Base-by-base conservation (phyloP, 2,888 invertebrate species). In the Yponomeuta cagnagella region DNA sequence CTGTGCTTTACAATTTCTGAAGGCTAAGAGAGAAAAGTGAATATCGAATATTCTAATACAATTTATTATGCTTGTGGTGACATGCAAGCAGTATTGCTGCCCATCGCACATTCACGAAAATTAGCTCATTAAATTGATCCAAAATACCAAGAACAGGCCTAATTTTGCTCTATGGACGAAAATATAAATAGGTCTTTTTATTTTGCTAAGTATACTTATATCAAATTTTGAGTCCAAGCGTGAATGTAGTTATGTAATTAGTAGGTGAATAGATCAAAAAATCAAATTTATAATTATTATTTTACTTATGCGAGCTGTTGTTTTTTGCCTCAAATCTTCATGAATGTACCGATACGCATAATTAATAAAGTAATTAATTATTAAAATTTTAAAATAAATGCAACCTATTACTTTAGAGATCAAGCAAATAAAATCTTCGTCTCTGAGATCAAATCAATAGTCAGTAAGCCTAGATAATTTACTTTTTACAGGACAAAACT, bases 381-480 rank as follows among this genome's bases (percentile, higher is more conserved):
- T 31, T 65, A 23, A 9, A 65, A 31, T 15, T 33, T 10, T 2
- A 68, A 85, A 86, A 86, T 88, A 90, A 90, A 90, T 89, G 88
- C 88, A 86, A 84, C 77, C 79, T 72, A 77, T 78, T 86, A 86
- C 88, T 89, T 86, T 80, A 33, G 90, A 90, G 89, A 90, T 90
- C 90, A 88, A 83, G 78, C 80, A 81, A 84, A 84, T 73, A 79
- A 81, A 82, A 82, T 80, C 81, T 43, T 43, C 43, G 8, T 69
- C 3, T 73, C 83, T 88, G 90, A 91, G 90, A 91, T 91, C 89
- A 87, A 82, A 80, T 67, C 79, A 81, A 79, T 81, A 80, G 79
- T 82, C 79, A 80, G 80, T 84, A 80, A 48, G 63, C 30, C 83
- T 78, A 74, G 76, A 80, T 82, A 79, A 76, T 80, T 74, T 76